Percentiles rank a stretch among this genome's conserved stretches.
Evolutionary conservation across 2,797 vertebrate species (phyloP).

Genomic region (Potorous gilbertii): DNA sequence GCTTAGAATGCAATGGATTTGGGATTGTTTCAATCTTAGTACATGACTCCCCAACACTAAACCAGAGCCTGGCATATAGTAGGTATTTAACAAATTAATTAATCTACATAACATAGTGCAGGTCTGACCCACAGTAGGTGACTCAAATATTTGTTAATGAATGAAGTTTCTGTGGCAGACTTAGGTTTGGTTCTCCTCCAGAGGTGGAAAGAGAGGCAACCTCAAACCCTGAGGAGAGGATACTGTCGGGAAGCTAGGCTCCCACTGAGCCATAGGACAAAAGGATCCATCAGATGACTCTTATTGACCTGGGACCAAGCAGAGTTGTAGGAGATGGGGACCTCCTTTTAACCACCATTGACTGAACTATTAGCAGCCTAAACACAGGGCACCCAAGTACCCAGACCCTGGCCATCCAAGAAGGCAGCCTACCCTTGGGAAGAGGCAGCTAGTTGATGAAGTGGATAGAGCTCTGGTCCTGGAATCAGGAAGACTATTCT

Average conservation of each 20-base stretch:
- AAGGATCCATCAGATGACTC: neutral
- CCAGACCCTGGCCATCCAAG: neutral
- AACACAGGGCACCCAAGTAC: neutral
- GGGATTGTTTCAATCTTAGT: too few relatives aligned
- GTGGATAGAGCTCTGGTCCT: neutral
- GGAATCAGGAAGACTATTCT: neutral
- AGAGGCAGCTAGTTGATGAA: neutral
- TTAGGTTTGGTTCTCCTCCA: neutral
- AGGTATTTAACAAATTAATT: neutral
- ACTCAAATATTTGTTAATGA: neutral
- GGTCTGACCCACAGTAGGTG: neutral
- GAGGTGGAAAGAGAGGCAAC: neutral
- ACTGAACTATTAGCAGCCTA: neutral
- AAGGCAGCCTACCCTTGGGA: neutral
- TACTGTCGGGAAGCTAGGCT: neutral
- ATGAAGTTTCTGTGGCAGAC: neutral
- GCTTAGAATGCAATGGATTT: too few relatives aligned
- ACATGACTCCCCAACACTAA: neutral
- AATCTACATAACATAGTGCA: neutral
- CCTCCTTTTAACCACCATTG: neutral
- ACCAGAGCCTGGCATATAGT: neutral
- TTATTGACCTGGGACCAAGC: neutral
- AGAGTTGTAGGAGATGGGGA: neutral
- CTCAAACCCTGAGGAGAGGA: neutral
- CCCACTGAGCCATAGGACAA: neutral